These are phyloP conservation scores for Ophioninae sp. DNA, from an alignment of 2,888 invertebrate species.

Conservation along the genomic window DNA sequence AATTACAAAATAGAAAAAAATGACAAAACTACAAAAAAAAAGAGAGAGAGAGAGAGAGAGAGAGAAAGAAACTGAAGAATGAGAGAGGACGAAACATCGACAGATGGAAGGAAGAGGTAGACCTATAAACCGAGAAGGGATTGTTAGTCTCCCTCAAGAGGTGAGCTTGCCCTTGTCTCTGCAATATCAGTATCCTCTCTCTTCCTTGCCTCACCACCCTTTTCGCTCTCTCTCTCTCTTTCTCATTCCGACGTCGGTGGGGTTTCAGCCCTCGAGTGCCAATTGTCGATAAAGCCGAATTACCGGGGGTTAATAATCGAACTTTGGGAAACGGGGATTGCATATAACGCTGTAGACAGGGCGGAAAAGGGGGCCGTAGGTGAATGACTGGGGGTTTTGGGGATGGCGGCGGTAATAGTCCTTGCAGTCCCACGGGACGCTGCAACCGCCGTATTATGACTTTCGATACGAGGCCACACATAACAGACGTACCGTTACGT, in stretches of 20 bases:
- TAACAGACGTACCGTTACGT: conserved; percentile 20
- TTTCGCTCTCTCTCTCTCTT: conserved; percentile 26
- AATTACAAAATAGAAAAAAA: too few species aligned
- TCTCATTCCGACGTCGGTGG: conserved; percentile 33
- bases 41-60: background rate
- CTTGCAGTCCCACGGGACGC: conserved; percentile 49
- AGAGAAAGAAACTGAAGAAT: background rate
- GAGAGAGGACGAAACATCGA: background rate
- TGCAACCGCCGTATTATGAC: conserved; percentile 56
- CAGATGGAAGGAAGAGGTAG: background rate
- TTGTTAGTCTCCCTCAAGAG: conserved; percentile 42
- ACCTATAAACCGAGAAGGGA: conserved; percentile 42
- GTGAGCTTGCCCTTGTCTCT: conserved; percentile 13
- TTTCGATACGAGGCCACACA: conserved; percentile 53
- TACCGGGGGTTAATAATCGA: conserved; percentile 74
- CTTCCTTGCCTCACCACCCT: conserved; percentile 21
- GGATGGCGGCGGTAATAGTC: conserved; percentile 31
- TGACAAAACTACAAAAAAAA: too few species aligned
- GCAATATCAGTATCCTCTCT: conserved; percentile 7
- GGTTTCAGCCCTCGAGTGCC: conserved; percentile 66
- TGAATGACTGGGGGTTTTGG: background rate
- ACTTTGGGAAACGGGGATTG: conserved; percentile 55
- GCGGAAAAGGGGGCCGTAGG: background rate
- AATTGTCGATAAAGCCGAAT: conserved; percentile 76
- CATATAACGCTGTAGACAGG: conserved; percentile 30